Percentiles rank a stretch among this genome's conserved stretches.
These are phyloP conservation scores for Hydriomena furcata DNA, from an alignment of 2,888 invertebrate species.

Conservation along the genomic window DNA sequence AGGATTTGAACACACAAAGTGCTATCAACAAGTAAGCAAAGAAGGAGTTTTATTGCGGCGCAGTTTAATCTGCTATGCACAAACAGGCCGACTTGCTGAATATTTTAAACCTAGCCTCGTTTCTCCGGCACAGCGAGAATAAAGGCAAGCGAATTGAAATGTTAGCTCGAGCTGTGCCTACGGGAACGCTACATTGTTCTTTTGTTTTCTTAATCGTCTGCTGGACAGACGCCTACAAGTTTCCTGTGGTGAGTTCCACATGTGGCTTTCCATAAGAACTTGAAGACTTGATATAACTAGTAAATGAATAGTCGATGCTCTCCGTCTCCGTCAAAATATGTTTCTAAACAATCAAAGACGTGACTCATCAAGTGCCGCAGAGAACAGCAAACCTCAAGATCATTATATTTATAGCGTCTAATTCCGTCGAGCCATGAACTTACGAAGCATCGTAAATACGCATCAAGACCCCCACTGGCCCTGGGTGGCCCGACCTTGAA, in stretches of 20 bases:
- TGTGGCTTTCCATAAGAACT: conserved; percentile 3
- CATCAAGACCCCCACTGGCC: conserved; percentile 34
- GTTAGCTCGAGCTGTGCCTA: conserved; percentile 15
- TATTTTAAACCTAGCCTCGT: conserved; percentile 31
- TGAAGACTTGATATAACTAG: background rate
- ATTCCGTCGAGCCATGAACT: conserved; percentile 37
- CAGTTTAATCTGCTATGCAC: conserved; percentile 21
- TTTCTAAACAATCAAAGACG: conserved; percentile 21
- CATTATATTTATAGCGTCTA: conserved; percentile 37
- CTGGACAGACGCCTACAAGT: conserved; percentile 22
- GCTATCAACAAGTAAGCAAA: conserved; percentile 21
- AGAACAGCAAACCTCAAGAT: conserved; percentile 22
- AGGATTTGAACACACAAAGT: conserved; percentile 14
- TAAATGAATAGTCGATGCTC: background rate
- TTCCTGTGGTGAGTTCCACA: conserved; percentile 11
- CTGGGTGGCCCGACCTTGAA: conserved; percentile 54
- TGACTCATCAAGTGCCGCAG: conserved; percentile 25
- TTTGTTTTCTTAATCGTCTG: conserved; percentile 29
- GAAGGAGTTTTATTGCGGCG: conserved; percentile 5
- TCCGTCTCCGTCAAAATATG: too few species aligned
- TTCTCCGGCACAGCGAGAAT: conserved; percentile 20
- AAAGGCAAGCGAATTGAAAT: conserved; percentile 27
- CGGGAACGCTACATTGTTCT: conserved; percentile 19
- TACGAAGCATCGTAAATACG: conserved; percentile 39
- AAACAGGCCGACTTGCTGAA: conserved; percentile 23